These are phyloP conservation scores for Pygoscelis adeliae DNA, from an alignment of 2,113 vertebrate genomes.

Conservation along the genomic window DNA sequence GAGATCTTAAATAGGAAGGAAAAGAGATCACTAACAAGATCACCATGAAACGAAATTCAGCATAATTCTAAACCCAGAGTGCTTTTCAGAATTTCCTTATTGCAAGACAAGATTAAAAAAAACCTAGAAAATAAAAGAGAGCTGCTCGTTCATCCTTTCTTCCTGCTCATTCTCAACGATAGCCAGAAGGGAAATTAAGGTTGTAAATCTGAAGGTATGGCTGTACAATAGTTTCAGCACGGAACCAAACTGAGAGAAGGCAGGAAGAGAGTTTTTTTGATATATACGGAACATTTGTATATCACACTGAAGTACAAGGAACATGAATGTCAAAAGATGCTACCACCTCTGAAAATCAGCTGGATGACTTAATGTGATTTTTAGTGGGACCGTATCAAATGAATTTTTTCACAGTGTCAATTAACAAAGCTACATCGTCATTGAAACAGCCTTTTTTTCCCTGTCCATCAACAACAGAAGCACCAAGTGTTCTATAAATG, in stretches of 20 bases:
- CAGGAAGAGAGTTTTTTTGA: not conserved
- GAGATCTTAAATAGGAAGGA: not conserved
- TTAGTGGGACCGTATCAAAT: not conserved
- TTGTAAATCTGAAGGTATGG: conserved; percentile 45
- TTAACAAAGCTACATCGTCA: not conserved
- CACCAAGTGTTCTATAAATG: not conserved
- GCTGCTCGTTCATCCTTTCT: not conserved
- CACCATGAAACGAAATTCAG: not conserved
- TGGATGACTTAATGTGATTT: not conserved
- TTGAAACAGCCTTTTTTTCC: not conserved
- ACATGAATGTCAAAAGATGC: not conserved
- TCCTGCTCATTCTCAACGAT: not conserved
- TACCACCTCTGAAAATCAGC: not conserved
- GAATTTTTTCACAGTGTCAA: not conserved
- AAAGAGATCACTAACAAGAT: not conserved
- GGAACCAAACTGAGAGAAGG: not conserved
- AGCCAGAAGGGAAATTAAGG: conserved; percentile 37
- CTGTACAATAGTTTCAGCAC: not conserved
- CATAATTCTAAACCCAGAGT: not conserved
- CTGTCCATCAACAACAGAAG: not conserved
- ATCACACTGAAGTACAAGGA: not conserved
- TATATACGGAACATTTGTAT: not conserved
- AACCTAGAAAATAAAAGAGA: not conserved
- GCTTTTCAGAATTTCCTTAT: not conserved
- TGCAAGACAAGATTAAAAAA: not conserved